Base-by-base conservation (phyloP, 2,888 invertebrate species). In the Leucania comma region DNA sequence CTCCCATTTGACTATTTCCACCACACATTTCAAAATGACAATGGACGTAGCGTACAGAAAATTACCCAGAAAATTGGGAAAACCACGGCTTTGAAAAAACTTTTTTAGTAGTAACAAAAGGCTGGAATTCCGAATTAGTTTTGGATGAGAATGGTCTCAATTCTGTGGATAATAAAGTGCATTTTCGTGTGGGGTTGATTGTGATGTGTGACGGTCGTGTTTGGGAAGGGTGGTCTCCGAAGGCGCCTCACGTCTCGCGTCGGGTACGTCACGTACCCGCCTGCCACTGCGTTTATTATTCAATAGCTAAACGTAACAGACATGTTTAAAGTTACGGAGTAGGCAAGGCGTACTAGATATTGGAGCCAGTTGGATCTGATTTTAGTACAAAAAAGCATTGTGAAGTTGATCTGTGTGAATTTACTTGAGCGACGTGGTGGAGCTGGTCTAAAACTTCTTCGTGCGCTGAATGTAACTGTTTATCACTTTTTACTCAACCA, bases 231-330 rank as follows among this genome's bases (percentile, higher is more conserved):
- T 75, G 80, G 87, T 86, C 83, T 88, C 82, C 78, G 82, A 84
- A 93, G 87, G 91, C 92, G 70, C 63, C 87, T 90, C 93, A 93
- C 93, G 93, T 93, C 82, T 83, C 81, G 80, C 81, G 87, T 86
- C 88, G 92, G 85, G 85, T 69, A 73, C 85, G 75, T 85, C 85
- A 85, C 85, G 85, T 92, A 90, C 84, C 85, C 85, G 87, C 86
- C 84, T 87, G 88, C 87, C 90, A 82, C 88, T 87, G 88, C 92
- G 92, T 93, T 93, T 93, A 93, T 93, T 93, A 93, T 93, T 92
- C 92, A 93, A 92, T 93, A 92, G 90, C 90, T 90, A 90, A 91
- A 91, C 90, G 91, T 93, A 91, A 91, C 92, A 90, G 90, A 90
- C 90, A 89, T 91, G 91, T 92, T 91, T 89, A 85, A 85, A 82